Base-by-base conservation (phyloP, 64 coral and sea anemone genomes). In the Montipora cactus region DNA sequence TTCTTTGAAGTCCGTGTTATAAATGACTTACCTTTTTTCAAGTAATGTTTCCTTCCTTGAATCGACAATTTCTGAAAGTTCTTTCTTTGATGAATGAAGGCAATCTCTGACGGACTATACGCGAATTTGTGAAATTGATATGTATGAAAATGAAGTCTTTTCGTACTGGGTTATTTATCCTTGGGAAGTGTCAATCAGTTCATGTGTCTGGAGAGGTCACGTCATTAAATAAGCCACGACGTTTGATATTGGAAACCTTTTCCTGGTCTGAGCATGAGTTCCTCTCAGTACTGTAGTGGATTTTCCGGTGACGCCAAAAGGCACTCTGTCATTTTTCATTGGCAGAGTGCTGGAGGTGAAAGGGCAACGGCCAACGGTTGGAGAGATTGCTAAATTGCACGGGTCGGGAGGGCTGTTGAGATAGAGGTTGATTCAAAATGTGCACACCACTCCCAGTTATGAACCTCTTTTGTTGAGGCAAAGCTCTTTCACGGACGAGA, bases 41-140 rank as follows among this genome's bases (percentile, higher is more conserved):
- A 50, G 66, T 7, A 71, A 20, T 71, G 10, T 46, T 47, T 12
- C 58, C 67, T 47, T 52, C 82, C 8, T 72, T 44, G 45, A 86
- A 48, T 49, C 18, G 18, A 22, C 45, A n/a, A 6, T 52, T 21
- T 49, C 67, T 71, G 18, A 7, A 72, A n/a, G 19, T 71, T 70
- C 45, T 86, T 51, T 70, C 37, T 86, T 4, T 11, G 79, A 11
- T 5, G 18, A 18, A 1, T 71, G n/a, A 71, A 71, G 9, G 8
- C 7, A 71, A 72, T 13, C 44, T 37, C 19, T 16, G 37, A 28
- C 13, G 1, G 44, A 62, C 52, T 23, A 69, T 84, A 67, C 66
- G 82, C 66, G 46, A 84, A 82, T 66, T 19, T 72, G 82, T 48
- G 81, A 84, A 86, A 86, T 47, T 72, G 82, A 86, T 86, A 86